Evolutionary conservation across 2,113 vertebrate genomes (phyloP).

Genomic region (Pomatorhinus ruficollis): DNA sequence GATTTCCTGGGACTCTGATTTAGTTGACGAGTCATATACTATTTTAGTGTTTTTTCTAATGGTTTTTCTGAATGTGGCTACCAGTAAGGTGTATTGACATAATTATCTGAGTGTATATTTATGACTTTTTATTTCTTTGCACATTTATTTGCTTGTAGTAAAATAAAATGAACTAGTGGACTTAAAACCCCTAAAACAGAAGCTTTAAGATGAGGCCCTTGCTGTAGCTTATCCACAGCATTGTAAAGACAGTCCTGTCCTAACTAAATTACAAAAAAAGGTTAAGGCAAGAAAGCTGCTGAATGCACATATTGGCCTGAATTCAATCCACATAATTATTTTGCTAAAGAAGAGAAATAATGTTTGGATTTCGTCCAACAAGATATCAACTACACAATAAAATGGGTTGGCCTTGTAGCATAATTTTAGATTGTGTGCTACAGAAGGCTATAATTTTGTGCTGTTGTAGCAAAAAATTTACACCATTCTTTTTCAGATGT

Average conservation of each 20-base stretch:
- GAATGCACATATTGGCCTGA: not conserved
- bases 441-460: not conserved
- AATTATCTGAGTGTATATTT: not conserved
- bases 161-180: not conserved
- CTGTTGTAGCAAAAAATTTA: not conserved
- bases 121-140: not conserved
- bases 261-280: not conserved
- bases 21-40: not conserved
- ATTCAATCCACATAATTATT: conserved; percentile 17
- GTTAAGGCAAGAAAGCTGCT: not conserved
- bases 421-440: not conserved
- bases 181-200: not conserved
- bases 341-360: conserved; percentile 21
- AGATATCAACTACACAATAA: not conserved
- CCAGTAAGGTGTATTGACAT: not conserved
- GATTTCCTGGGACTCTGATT: not conserved
- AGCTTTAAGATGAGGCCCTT: conserved; percentile 7
- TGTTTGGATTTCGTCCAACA: conserved; percentile 17
- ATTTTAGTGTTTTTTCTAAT: not conserved
- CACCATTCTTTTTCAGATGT: not conserved
- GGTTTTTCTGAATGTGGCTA: not conserved
- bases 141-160: not conserved
- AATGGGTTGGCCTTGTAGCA: not conserved
- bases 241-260: not conserved
- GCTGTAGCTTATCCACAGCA: not conserved